Evolutionary conservation across 2,797 vertebrate species (phyloP), one percentile per base, ranked within the genome.

Genomic region (Crossoptilon crossoptilon): DNA sequence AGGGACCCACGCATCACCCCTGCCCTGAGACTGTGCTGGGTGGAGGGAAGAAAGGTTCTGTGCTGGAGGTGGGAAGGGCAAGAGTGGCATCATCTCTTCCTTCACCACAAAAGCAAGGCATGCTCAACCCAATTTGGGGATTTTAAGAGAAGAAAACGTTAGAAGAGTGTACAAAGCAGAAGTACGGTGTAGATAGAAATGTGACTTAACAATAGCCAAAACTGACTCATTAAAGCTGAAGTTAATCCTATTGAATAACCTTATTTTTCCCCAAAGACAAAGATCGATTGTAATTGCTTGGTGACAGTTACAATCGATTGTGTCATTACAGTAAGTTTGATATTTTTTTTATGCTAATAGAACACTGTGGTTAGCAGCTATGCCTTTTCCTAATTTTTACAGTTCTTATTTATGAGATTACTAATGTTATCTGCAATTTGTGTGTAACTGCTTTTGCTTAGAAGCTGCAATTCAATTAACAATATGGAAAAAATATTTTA

Each of bases 31-130:
- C 3, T 1, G 1, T 13, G 12, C 6, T 11, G 22, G n/a, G 24
- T 21, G 37, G 12, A 59, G 43, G 35, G 29, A 37, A 7, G 18
- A 27, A 3, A 33, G 11, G 33, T 78, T 29, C 39, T 46, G 62
- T 59, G 35, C 72, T 44, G 51, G 29, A 23, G 69, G 8, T 31
- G 6, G 33, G 24, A 31, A 11, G 8, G n/a, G 19, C 10, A 18
- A 26, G 14, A 85, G 62, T 1, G 8, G 15, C 0, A 0, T 3
- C 84, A 60, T 37, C 11, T 31, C 11, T 5, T 5, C 5, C 3
- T 35, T 11, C 5, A 41, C 17, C 19, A 33, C 58, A 62, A 31
- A 35, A 33, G 24, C 13, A 22, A n/a, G 0, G 4, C 43, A 6
- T 1, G 4, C 24, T 55, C 48, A 77, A 48, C 19, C 11, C 12